Conservation (phyloP, 2,113 vertebrate genomes). For the Scophthalmus maximus region DNA sequence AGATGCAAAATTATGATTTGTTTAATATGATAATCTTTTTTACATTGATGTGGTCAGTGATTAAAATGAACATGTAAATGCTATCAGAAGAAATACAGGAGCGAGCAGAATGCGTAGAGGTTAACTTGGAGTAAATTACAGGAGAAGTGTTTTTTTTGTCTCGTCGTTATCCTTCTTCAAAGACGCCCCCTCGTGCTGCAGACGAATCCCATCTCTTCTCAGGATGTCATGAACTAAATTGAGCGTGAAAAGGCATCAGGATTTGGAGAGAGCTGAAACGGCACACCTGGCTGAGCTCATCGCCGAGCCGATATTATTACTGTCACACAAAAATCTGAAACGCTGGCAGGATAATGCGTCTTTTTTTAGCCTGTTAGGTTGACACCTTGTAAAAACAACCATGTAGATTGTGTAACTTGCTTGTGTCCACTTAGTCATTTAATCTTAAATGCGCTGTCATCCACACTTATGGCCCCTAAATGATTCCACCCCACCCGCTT, state of each 20-base stretch:
- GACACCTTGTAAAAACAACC: too few relatives aligned
- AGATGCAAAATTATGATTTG: too few relatives aligned
- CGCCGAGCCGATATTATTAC: constrained; percentile 21
- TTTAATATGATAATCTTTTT: too few relatives aligned
- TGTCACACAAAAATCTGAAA: background rate
- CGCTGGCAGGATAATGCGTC: too few relatives aligned
- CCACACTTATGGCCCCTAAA: too few relatives aligned
- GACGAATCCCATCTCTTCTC: constrained; percentile 9
- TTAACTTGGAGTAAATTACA: background rate
- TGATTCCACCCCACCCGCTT: too few relatives aligned
- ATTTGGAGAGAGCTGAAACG: constrained; percentile 48
- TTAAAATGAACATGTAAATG: background rate
- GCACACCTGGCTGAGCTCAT: constrained; percentile 34
- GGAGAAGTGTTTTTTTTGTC: background rate
- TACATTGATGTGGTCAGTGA: background rate
- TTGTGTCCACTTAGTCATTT: too few relatives aligned
- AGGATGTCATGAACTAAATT: constrained; percentile 47
- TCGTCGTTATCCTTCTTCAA: background rate
- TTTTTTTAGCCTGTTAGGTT: too few relatives aligned
- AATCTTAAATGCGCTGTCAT: too few relatives aligned
- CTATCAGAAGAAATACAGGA: background rate
- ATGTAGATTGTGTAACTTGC: too few relatives aligned
- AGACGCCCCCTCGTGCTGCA: constrained; percentile 3
- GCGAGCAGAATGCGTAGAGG: background rate
- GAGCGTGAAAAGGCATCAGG: constrained; percentile 59